These are phyloP conservation scores for Priocnemis perturbator DNA, from an alignment of 2,888 invertebrate species.

Conservation along the genomic window DNA sequence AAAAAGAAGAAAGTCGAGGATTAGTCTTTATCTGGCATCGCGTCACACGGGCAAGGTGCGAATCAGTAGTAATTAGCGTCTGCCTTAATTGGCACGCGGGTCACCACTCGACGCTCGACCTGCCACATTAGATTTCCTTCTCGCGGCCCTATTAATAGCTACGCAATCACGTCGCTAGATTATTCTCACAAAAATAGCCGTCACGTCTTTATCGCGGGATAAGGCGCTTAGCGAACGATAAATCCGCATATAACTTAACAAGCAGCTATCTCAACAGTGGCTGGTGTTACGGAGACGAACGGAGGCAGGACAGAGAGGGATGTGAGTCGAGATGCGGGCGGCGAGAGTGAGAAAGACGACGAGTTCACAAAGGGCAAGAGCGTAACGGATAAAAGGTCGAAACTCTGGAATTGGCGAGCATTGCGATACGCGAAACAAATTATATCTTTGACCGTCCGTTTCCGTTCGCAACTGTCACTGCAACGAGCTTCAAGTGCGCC, in stretches of 20 bases:
- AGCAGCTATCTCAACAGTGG: neutral
- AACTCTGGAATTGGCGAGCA: too few relatives aligned
- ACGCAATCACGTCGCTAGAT: conserved; percentile 65
- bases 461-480: too few relatives aligned
- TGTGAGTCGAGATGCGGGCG: neutral
- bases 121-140: conserved; percentile 6
- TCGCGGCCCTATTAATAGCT: conserved; percentile 60
- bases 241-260: conserved; percentile 33
- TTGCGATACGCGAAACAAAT: too few relatives aligned
- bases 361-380: too few relatives aligned
- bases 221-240: conserved; percentile 30
- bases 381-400: too few relatives aligned
- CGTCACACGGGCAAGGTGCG: too few relatives aligned
- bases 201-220: conserved; percentile 37
- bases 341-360: neutral
- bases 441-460: too few relatives aligned
- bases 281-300: neutral
- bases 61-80: too few relatives aligned
- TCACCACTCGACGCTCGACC: neutral
- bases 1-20: too few relatives aligned
- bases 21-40: too few relatives aligned
- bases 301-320: conserved; percentile 2
- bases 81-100: too few relatives aligned
- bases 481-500: too few relatives aligned
- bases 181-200: conserved; percentile 63